Evolutionary conservation across 1,140 invertebrate species (phyloP).

Genomic region (Drosophila chauvacae): DNA sequence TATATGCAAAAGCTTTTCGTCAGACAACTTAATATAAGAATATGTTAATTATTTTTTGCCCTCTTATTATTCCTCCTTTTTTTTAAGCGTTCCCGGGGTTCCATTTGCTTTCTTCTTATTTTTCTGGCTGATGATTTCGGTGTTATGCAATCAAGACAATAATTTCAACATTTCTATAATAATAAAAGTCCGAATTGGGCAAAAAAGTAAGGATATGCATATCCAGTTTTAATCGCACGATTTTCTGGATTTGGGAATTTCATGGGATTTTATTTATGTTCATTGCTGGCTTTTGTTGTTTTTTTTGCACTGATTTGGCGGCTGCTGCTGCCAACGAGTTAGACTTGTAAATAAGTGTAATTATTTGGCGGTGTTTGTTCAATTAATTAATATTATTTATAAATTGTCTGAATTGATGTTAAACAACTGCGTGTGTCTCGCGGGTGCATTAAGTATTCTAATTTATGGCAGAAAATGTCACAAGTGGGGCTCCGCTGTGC

Average conservation of each 20-base stretch:
- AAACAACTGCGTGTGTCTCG: slow-evolving; percentile 26
- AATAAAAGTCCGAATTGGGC: slow-evolving; percentile 12
- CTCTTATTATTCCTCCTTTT: slow-evolving; percentile 10
- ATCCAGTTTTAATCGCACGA: slow-evolving; percentile 48
- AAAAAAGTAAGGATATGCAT: slow-evolving; percentile 47
- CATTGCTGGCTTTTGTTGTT: slow-evolving; percentile 9
- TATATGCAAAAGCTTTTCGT: slow-evolving; percentile 50
- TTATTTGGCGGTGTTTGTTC: slow-evolving; percentile 19
- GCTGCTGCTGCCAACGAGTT: slow-evolving; percentile 38
- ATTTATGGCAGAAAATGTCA: slow-evolving; percentile 33
- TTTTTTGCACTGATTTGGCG: slow-evolving; percentile 7
- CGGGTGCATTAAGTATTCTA: slow-evolving; percentile 26
- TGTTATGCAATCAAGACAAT: slow-evolving; percentile 60
- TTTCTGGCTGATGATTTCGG: slow-evolving; percentile 29
- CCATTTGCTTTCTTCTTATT: slow-evolving; percentile 43
- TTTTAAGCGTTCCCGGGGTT: slow-evolving; percentile 36
- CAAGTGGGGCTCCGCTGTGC: neutral
- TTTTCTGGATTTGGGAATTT: slow-evolving; percentile 29
- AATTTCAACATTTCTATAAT: slow-evolving; percentile 50
- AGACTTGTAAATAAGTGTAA: slow-evolving; percentile 51
- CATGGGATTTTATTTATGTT: slow-evolving; percentile 19
- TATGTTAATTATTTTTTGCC: slow-evolving; percentile 62
- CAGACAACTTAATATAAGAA: slow-evolving; percentile 38
- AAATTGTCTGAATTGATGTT: slow-evolving; percentile 33
- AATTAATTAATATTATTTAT: slow-evolving; percentile 55